Conservation (phyloP, 2,113 vertebrate genomes). For the Leiothrix lutea region DNA sequence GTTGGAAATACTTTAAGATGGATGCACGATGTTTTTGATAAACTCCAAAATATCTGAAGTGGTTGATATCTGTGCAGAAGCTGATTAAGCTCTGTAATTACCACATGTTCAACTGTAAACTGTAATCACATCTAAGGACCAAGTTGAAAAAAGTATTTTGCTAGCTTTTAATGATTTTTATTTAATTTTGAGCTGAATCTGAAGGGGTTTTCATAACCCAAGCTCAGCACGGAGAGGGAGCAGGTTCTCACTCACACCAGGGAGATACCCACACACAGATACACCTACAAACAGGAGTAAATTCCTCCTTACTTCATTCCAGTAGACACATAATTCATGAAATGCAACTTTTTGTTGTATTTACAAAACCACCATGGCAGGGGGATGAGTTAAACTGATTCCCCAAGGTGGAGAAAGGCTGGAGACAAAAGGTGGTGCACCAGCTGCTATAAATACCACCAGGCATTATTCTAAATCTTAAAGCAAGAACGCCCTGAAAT, state of each 20-base stretch:
- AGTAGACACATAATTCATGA: neutral
- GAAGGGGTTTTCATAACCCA: neutral
- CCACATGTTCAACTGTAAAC: neutral
- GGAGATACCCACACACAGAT: neutral
- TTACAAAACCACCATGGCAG: neutral
- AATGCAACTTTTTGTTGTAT: neutral
- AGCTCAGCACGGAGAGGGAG: neutral
- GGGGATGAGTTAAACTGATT: neutral
- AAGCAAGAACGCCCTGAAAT: slow-evolving; percentile 23
- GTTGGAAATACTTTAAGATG: neutral
- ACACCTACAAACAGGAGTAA: too few species aligned
- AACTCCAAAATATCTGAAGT: neutral
- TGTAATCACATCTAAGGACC: neutral
- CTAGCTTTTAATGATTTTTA: neutral
- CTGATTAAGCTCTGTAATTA: neutral
- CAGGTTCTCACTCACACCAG: neutral
- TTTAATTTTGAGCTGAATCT: neutral
- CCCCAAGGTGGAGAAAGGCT: neutral
- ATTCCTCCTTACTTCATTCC: neutral
- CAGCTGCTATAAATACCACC: slow-evolving; percentile 8
- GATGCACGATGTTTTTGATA: neutral
- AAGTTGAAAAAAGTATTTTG: neutral
- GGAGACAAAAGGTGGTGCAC: neutral
- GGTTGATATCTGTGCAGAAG: neutral
- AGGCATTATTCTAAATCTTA: slow-evolving; percentile 7